These are phyloP conservation scores for Thunnus albacares DNA, from an alignment of 2,797 vertebrate genomes.

Conservation along the genomic window DNA sequence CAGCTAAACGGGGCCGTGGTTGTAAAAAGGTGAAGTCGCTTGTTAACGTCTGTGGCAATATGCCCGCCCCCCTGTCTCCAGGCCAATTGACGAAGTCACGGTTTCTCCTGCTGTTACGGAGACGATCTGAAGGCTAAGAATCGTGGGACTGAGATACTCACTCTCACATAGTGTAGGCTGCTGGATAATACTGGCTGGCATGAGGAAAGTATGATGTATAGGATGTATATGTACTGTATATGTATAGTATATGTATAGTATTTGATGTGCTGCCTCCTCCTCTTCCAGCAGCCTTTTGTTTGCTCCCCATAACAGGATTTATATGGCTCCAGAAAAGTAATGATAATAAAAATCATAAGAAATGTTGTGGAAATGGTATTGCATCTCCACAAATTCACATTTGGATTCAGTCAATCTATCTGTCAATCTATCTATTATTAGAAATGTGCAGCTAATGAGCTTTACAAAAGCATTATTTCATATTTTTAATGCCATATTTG, in stretches of 20 bases:
- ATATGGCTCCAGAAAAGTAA: background rate
- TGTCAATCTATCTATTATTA: no score
- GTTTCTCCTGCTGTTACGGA: constrained; percentile 77
- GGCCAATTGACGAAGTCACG: constrained; percentile 77
- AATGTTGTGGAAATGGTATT: background rate
- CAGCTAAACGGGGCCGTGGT: constrained; percentile 79
- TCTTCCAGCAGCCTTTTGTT: constrained; percentile 46
- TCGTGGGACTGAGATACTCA: constrained; percentile 69
- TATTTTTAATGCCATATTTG: no score
- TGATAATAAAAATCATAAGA: background rate
- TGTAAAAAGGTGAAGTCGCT: constrained; percentile 81
- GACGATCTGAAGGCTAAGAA: constrained; percentile 73
- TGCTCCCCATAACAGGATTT: background rate
- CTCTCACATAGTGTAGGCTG: constrained; percentile 27
- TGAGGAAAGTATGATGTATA: constrained; percentile 11
- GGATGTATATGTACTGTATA: no score
- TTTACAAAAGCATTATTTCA: no score
- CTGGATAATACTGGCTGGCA: constrained; percentile 48
- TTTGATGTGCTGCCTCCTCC: constrained; percentile 20
- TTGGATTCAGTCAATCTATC: background rate
- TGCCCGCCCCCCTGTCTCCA: constrained; percentile 75
- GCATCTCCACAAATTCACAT: background rate
- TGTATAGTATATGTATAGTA: no score
- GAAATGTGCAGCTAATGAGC: no score
- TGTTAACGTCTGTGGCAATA: constrained; percentile 84